Base-by-base conservation (phyloP, 1,140 invertebrate genomes). In the Heliconius himera region DNA sequence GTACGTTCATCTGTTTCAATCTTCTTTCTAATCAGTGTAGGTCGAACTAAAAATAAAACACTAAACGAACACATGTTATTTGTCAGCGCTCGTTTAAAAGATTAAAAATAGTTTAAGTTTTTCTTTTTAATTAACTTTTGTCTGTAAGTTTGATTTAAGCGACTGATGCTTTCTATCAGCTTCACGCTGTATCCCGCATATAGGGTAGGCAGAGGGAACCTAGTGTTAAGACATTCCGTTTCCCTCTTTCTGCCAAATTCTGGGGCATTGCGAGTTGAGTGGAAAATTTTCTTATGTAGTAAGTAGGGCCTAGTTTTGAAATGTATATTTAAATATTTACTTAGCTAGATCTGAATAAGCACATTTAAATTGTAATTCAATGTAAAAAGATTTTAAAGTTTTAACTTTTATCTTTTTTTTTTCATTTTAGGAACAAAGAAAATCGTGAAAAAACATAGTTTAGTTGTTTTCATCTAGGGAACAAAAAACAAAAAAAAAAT, bases 11-110 rank as follows among this genome's bases (percentile, higher is more conserved):
- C 26, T 71, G 74, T 73, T 81, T 72, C 77, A 66, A 66, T 83
- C 81, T 76, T 83, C 78, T 90, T 84, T 90, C 83, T 88, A 88
- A 88, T 91, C 77, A 73, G 78, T 74, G 81, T 89, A 87, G 85
- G 87, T 87, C 84, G 84, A 71, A 82, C 87, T 85, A 85, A 91
- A 93, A 91, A 93, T 93, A 93, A 89, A 91, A 87, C 80, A 74
- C 77, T 81, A 85, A 85, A 82, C 86, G 85, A 88, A 90, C 90
- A 93, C 87, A 92, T 93, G 90, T 91, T 89, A 92, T 93, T 93
- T 93, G 91, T 93, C 89, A 93, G 87, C 88, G 85, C 87, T 66
- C 26, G 60, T 66, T 66, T 66, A 66, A n/a, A 72, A 29, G 41
- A n/a, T 46, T 29, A 70, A 33, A 76, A 76, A 22, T 66, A 66